Evolutionary conservation across 2,113 vertebrate species (phyloP), one percentile per base, ranked within the genome.

Genomic region (Pangasianodon gigas): DNA sequence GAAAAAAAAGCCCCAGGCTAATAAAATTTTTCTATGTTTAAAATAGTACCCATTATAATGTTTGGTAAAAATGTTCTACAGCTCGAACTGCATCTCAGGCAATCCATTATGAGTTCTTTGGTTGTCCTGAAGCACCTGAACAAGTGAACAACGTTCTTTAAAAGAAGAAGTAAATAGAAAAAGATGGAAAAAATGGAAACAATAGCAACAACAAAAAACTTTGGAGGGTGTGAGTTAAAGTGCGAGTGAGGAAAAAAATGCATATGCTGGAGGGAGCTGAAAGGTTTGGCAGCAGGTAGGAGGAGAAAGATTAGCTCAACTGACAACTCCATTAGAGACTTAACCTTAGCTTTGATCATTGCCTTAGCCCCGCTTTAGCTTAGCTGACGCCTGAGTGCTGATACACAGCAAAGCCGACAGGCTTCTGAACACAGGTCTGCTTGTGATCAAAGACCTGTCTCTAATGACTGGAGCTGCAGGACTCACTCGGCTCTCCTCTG

Each of bases 311-410:
- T 96, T 95, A 96, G 93, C 92, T 91, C 93, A 92, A 94, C 93
- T 93, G 95, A 95, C 95, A 94, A 93, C 94, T 95, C 95, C 94
- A 95, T 96, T 96, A 96, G 93, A 95, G 94, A 94, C 94, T 95
- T 95, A 96, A 96, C 95, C 95, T 95, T 93, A 81, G 93, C 96
- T 96, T 96, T 96, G 96, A 96, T 96, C 96, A 95, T 94, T 92
- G 93, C 90, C 91, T 93, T 93, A 96, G 94, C 95, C 93, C 88
- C 91, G 91, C 93, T 94, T 93, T 93, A 95, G 93, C 93, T 93
- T 91, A 91, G 89, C 87, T 69, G 56, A 94, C 88, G 93, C 92
- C 89, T 58, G 60, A 92, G 90, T 85, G 69, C 69, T 41, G 81
- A 94, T 94, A 95, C 93, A 94, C 93, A 67, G 93, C 91, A 94